Evolutionary conservation across 1,140 invertebrate genomes (phyloP).

Genomic region (Rhagoletis pomonella): DNA sequence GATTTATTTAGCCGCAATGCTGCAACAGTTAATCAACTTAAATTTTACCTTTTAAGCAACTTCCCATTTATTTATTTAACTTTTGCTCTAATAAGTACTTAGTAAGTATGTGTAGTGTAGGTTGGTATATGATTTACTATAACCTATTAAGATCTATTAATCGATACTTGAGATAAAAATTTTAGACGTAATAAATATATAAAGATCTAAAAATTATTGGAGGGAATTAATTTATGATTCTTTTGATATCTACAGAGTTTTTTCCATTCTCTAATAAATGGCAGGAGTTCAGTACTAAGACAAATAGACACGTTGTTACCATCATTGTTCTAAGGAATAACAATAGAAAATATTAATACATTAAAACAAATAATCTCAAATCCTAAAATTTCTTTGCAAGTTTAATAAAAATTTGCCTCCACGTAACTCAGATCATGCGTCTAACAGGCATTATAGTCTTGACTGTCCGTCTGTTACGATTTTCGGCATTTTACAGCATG

Average conservation of each 20-base stretch:
- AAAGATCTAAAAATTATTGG: background rate
- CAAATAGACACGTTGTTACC: background rate
- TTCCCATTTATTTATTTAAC: background rate
- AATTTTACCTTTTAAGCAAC: background rate
- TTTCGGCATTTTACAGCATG: too few species aligned
- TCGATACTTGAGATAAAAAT: background rate
- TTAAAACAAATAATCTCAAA: background rate
- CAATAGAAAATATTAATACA: background rate
- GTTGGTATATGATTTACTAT: background rate
- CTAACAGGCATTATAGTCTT: too few species aligned
- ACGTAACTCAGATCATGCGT: too few species aligned
- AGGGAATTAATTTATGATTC: slow-evolving; percentile 37
- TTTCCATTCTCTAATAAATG: background rate
- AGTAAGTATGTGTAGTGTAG: background rate
- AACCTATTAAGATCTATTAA: background rate
- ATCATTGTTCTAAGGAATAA: too few species aligned
- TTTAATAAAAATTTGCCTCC: too few species aligned
- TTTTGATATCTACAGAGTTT: slow-evolving; percentile 32
- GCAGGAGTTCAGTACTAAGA: background rate
- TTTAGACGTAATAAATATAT: too few species aligned
- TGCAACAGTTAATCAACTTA: background rate
- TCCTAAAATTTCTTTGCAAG: too few species aligned
- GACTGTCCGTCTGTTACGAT: too few species aligned
- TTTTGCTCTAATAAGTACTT: background rate
- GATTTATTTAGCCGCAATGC: background rate